Evolutionary conservation across 2,113 vertebrate species (phyloP).

Genomic region (Lagopus muta): DNA sequence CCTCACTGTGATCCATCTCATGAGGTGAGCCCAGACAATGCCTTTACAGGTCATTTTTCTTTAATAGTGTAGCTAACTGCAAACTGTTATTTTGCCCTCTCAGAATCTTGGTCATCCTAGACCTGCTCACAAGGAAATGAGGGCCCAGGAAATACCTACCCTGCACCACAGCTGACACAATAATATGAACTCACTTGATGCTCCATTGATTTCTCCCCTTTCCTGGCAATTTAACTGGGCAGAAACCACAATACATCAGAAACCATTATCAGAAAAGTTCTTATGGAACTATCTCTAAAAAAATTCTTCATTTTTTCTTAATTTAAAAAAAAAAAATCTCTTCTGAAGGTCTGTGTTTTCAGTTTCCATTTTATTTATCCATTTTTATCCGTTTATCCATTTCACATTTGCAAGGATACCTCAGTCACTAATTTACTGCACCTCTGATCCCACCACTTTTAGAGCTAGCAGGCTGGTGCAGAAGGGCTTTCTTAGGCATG

Average conservation of each 20-base stretch:
- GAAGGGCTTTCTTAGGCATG: background rate
- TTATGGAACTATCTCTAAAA: background rate
- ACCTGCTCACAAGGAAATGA: background rate
- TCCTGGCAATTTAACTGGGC: background rate
- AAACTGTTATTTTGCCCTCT: background rate
- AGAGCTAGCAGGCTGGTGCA: background rate
- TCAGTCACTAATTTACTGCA: background rate
- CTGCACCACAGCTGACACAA: background rate
- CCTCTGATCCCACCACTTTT: background rate
- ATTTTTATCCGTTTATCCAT: background rate
- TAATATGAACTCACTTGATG: background rate
- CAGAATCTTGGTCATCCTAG: background rate
- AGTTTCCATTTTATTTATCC: background rate
- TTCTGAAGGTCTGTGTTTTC: background rate
- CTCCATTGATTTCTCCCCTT: background rate
- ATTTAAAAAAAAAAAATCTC: background rate
- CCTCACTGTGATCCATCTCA: background rate
- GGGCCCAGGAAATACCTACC: background rate
- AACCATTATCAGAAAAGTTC: background rate
- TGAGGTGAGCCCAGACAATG: background rate
- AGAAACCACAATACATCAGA: background rate
- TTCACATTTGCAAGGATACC: background rate
- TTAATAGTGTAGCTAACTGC: background rate
- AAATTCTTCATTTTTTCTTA: background rate
- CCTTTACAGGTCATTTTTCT: background rate